Evolutionary conservation across 1,140 invertebrate genomes (phyloP), one percentile per base, ranked within the genome.

Genomic region (Bombus ignitus): DNA sequence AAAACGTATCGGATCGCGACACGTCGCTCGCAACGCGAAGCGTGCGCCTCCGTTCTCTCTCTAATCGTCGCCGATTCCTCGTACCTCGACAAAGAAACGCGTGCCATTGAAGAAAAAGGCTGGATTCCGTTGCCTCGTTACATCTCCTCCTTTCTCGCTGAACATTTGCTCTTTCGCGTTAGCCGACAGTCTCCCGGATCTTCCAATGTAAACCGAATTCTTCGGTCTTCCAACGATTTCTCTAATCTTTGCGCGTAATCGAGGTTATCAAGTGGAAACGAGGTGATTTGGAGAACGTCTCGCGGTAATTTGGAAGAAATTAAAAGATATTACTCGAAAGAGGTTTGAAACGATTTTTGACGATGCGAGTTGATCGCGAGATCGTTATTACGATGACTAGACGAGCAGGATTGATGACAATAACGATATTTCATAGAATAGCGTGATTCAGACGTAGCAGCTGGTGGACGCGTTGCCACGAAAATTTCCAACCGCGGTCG

Each of bases 11-110:
- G 37, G 59, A 86, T 91, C 90, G 47, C 47, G 47, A 91, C 86
- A 80, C 89, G 89, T 91, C 88, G 89, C 83, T 86, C 71, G 73
- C 22, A 35, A 37, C 35, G 10, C 13, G 32, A 18, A 66, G 15
- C 68, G 35, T 53, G 47, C 47, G 47, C 47, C 47, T 53, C 47
- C 47, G 1, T 70, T 80, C 62, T 86, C 72, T 82, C 73, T 87
- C 84, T 84, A 89, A 87, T 88, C 81, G 62, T 37, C 59, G 74
- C 18, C 28, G 59, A 81, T 81, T 81, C 72, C 37, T 73, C 72
- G 79, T 74, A 78, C 57, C 59, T 44, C 39, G 59, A 72, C 32
- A 77, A 90, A 72, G 72, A 81, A 78, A 79, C 44, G 81, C 70
- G 66, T 65, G 66, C 83, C 76, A 81, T 28, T 37, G n/a, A 13